Base-by-base conservation (phyloP, 2,888 invertebrate genomes). In the Deilephila elpenor region DNA sequence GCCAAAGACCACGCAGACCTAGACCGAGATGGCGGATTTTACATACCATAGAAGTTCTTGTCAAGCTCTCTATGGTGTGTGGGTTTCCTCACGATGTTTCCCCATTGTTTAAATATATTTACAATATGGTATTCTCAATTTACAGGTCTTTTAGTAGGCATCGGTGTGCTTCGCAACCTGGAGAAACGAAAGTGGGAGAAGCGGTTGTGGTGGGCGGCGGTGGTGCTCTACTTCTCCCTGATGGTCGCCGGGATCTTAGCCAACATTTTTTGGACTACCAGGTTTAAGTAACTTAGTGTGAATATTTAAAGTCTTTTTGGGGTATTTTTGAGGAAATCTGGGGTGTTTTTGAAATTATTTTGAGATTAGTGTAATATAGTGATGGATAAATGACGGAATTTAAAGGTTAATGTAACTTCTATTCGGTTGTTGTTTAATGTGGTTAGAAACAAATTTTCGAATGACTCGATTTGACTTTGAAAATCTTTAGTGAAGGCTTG, bases 91-190 rank as follows among this genome's bases (percentile, higher is more conserved):
- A 25, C 25, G 25, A 25, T 25, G 25, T 25, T 25, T 25, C 1
- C 25, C 25, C 25, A 25, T 25, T 25, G 25, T 25, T 25, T 25
- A 25, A 25, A 37, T 8, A 44, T 44, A 44, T 2, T 11, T 5
- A n/a, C 56, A 56, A 19, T 56, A 53, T 25, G 25, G 25, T 71
- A 61, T 73, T 73, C 7, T 75, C 11, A 19, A 8, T 77, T 85
- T 89, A 95, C 97, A 85, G 98, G 98, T 72, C 94, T 97, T 0
- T 93, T 98, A 25, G 97, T 98, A 56, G 98, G 98, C 25, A 97
- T 98, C 76, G 97, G 98, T 14, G 96, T 98, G 0, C 94, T 98
- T n/a, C 95, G 98, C 32, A 98, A 98, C 91, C 93, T 98, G 8
- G 96, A 97, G 86, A 96, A 97, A 77, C 95, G 96, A 72, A 96